Base-by-base conservation (phyloP, 2,113 vertebrate species). In the Lampris megalopsis region DNA sequence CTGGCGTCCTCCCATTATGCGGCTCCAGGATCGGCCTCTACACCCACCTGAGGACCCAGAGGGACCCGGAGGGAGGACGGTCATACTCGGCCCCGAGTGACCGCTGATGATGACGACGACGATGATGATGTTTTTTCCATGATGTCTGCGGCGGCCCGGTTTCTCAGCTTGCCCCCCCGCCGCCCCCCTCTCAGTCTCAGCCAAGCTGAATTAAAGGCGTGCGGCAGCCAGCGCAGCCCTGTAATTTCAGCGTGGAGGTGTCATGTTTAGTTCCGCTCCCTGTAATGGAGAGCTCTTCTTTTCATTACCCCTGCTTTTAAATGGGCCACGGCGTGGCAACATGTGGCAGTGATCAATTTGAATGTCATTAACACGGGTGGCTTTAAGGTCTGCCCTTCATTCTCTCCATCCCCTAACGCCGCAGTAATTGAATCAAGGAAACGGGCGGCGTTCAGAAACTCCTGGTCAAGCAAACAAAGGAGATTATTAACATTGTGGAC, bases 271-370 rank as follows among this genome's bases (percentile, higher is more conserved):
- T 90, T 91, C 83, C 78, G 83, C 88, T 91, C 88, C 68, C 58
- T 45, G 50, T 90, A 89, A 89, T 85, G 83, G 85, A 89, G 89
- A 84, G 86, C 86, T 84, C 89, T 73, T 91, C 90, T 90, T 91
- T 91, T 92, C 90, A 92, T 92, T 91, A 91, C 85, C 86, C 87
- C 71, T 67, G 4, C 83, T 84, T 88, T 90, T 89, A 86, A 89
- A 88, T 36, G 73, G 89, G 83, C 82, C 83, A 69, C 80, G 62
- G 77, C 79, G 64, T 58, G 54, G 84, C 88, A 86, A 90, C 86
- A 87, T 87, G 89, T 88, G 84, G 89, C 92, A 73, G 83, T 86
- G 84, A 93, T 92, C 93, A 92, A 92, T 94, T 92, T 90, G 90
- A 92, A 93, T 91, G 87, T 92, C 90, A 92, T 94, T 93, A 94